A percentile compares a stretch with the other conserved stretches of the same genome.
phyloP scores from a whole-genome alignment of 2,888 invertebrate species.

The Steinernema carpocapsae region DNA sequence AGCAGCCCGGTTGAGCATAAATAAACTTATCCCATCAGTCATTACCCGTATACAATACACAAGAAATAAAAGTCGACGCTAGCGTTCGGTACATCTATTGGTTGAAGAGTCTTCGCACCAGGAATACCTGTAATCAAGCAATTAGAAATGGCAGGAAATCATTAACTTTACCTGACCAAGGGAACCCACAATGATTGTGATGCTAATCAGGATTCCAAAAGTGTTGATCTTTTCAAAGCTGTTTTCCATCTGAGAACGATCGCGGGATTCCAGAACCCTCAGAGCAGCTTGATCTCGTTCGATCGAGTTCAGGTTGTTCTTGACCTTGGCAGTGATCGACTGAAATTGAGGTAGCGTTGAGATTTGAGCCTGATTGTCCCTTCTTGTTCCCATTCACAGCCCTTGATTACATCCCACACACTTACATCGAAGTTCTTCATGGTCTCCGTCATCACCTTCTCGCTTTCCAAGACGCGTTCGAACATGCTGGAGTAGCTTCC shows the following conservation, averaged over 20 bases:
- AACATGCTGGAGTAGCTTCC: constrained; percentile 48
- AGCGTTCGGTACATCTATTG: constrained; percentile 60
- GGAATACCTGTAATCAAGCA: constrained; percentile 73
- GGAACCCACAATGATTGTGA: constrained; percentile 75
- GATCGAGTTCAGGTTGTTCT: constrained; percentile 75
- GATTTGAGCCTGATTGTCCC: too few relatives aligned
- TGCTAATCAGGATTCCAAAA: constrained; percentile 79
- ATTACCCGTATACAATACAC: neutral
- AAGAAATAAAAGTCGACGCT: neutral
- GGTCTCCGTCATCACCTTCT: constrained; percentile 34
- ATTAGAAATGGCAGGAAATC: constrained; percentile 37
- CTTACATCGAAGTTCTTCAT: constrained; percentile 43
- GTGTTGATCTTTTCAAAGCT: constrained; percentile 81
- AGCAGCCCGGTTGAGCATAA: neutral
- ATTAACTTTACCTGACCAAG: constrained; percentile 41
- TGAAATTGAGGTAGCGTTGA: constrained; percentile 45
- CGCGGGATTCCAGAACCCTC: constrained; percentile 79
- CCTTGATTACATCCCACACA: too few relatives aligned
- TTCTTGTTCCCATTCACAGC: too few relatives aligned
- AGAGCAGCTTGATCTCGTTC: constrained; percentile 70
- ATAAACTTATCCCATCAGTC: neutral
- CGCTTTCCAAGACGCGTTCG: constrained; percentile 36
- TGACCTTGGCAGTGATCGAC: constrained; percentile 58
- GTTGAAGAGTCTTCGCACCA: constrained; percentile 81
- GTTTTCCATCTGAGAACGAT: constrained; percentile 81